Conservation (phyloP, 2,113 vertebrate species). For the Monopterus albus region DNA sequence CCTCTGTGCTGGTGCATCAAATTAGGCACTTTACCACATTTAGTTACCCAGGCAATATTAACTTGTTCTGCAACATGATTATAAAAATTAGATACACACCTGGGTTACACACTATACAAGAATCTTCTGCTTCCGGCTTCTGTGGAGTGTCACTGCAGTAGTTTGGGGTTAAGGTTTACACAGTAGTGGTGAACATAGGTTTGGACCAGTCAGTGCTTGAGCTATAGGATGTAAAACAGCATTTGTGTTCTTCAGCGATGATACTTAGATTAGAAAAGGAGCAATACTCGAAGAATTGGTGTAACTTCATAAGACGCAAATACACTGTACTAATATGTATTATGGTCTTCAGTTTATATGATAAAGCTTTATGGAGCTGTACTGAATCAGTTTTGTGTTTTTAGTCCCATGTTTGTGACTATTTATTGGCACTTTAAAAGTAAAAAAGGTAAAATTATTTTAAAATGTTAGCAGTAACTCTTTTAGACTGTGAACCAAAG, state of each 20-base stretch:
- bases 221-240: neutral
- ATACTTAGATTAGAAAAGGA: neutral
- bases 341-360: neutral
- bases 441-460: neutral
- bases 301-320: neutral
- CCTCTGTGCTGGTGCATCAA: slow-evolving; percentile 24
- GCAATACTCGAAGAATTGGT: neutral
- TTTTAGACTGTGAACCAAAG: neutral
- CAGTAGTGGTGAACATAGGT: neutral
- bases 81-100: slow-evolving; percentile 7
- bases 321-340: neutral
- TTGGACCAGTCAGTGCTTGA: neutral
- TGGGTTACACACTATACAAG: neutral
- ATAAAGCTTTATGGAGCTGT: neutral
- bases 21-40: slow-evolving; percentile 14
- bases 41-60: slow-evolving; percentile 7
- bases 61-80: neutral
- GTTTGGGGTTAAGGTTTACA: slow-evolving; percentile 10
- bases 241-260: neutral
- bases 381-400: neutral
- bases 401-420: neutral
- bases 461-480: neutral
- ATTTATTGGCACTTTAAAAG: neutral
- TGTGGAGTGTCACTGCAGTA: neutral
- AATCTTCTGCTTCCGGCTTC: neutral